phyloP scores from a whole-genome alignment of 2,888 invertebrate genomes.

The Lasius platythorax region DNA sequence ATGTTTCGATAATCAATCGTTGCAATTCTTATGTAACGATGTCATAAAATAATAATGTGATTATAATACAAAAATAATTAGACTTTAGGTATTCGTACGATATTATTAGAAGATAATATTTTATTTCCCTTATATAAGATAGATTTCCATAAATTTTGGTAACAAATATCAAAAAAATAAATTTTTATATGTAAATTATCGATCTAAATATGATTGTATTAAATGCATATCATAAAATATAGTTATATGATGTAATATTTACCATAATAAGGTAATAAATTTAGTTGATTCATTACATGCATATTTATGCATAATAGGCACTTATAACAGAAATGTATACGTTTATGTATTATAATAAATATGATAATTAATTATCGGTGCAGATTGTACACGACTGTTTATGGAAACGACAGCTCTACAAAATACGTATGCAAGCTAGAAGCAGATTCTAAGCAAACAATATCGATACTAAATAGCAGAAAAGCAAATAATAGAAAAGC shows the following conservation, averaged over 20 bases:
- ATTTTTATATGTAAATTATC: background rate
- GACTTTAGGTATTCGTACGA: background rate
- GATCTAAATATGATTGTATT: background rate
- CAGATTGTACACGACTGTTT: conserved; percentile 20
- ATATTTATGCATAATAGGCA: background rate
- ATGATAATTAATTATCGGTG: conserved; percentile 23
- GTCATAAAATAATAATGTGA: background rate
- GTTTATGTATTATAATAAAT: conserved; percentile 21
- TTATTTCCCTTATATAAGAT: background rate
- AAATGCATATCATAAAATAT: background rate
- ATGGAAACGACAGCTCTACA: conserved; percentile 19
- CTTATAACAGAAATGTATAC: background rate
- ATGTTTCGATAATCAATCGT: conserved; percentile 35
- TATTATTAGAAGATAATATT: background rate
- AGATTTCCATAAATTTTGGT: background rate
- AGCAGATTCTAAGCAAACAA: conserved; percentile 25
- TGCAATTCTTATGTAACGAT: background rate
- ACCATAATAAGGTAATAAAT: background rate
- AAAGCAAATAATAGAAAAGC: conserved; percentile 38
- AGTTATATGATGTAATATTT: background rate
- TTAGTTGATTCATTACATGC: background rate
- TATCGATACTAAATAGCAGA: conserved; percentile 53
- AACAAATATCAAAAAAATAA: background rate
- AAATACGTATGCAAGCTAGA: background rate
- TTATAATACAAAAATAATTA: conserved; percentile 9